Base-by-base conservation (phyloP, 2,888 invertebrate species). In the Dasypolia templi region DNA sequence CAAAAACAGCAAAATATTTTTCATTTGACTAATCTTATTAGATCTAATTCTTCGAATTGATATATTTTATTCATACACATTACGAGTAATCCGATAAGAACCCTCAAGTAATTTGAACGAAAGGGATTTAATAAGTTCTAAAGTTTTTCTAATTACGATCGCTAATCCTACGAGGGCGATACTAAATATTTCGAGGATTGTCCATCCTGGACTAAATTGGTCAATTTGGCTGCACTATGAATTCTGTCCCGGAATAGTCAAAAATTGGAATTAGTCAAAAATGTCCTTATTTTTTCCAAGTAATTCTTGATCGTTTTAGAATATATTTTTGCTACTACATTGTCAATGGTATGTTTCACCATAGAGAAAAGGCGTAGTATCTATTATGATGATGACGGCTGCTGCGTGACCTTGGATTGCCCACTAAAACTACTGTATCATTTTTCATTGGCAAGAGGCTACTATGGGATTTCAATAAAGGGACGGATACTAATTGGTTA, bases 361-460 rank as follows among this genome's bases (percentile, higher is more conserved):
- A 81, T 81, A 49, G 65, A 61, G 82, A 81, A 77, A 81, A 81
- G 32, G 22, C 22, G n/a, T 55, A 42, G 19, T 49, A 17, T 14
- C 35, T 42, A 70, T 53, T 55, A 53, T 22, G 1, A 39, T 39
- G 7, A 32, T 35, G 64, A 65, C 55, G 65, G 12, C 39, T 17
- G 17, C 56, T 35, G 17, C 2, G 1, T 81, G 76, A 4, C 81
- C 82, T 75, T 75, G 82, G 35, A 32, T 46, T 59, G 39, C 11
- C 14, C 6, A 26, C 17, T 56, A 62, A 76, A 75, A 55, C 35
- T 39, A 22, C 55, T 66, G 14, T 42, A 46, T 62, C 14, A 22
- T 62, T 66, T 81, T 39, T 42, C 26, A 62, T 56, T 49, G 14
- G 5, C 44, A 19, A 65, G 49, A 65, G 75, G 76, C 76, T 26